Evolutionary conservation across 2,113 vertebrate genomes (phyloP).

Genomic region (Vulpes ferrilata): DNA sequence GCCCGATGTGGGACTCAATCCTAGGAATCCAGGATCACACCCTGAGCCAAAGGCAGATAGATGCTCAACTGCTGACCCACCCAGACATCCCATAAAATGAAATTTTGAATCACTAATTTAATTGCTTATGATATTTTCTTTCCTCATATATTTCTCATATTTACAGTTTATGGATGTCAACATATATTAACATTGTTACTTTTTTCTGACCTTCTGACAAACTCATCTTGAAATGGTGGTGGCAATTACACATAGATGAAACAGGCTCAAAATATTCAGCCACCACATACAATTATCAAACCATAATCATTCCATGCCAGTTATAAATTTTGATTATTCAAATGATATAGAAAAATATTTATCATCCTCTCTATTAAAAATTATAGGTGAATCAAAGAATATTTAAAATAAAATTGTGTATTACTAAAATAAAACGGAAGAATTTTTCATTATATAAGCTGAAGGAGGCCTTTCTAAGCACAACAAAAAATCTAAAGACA

Average conservation of each 20-base stretch:
- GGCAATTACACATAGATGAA: background rate
- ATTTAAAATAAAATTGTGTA: background rate
- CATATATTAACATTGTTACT: background rate
- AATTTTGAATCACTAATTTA: slow-evolving; percentile 6
- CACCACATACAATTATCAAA: background rate
- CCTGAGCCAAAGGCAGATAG: too few species aligned
- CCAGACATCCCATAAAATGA: background rate
- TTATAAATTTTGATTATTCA: background rate
- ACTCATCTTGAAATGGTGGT: background rate
- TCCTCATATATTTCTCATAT: background rate
- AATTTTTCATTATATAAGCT: background rate
- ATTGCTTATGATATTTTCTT: slow-evolving; percentile 8
- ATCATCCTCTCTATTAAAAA: background rate
- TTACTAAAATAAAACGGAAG: background rate
- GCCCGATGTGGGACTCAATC: too few species aligned
- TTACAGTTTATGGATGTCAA: background rate
- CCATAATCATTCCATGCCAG: background rate
- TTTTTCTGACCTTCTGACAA: slow-evolving; percentile 13
- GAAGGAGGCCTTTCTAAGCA: background rate
- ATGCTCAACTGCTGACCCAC: too few species aligned
- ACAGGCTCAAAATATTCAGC: background rate
- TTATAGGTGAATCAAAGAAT: background rate
- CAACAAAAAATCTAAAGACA: background rate
- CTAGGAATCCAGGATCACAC: too few species aligned
- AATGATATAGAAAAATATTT: background rate